Evolutionary conservation across 30 jellyfish, hydroid and myxozoan species (phyloP).

Genomic region (Aurelia aurita complex sp. Pacific): DNA sequence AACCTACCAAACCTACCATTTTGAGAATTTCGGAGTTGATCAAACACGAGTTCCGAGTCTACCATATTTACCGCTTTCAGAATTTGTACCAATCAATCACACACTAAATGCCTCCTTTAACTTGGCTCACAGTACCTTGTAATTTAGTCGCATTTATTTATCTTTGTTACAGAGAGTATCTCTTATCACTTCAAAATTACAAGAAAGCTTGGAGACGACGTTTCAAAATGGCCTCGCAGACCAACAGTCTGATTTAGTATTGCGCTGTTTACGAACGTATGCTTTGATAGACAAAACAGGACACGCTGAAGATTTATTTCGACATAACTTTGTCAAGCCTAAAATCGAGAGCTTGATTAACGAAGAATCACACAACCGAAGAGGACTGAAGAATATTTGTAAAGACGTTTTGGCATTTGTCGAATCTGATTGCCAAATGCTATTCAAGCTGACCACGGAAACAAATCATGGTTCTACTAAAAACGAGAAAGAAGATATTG

Average conservation of each 20-base stretch:
- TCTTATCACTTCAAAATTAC: constrained; percentile 93
- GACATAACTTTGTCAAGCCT: constrained; percentile 78
- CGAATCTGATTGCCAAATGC: constrained; percentile 55
- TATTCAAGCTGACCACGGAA: constrained; percentile 73
- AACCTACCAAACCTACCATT: too few species aligned
- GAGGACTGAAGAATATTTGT: constrained; percentile 69
- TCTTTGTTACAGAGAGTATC: constrained; percentile 75
- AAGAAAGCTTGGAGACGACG: constrained; percentile 85
- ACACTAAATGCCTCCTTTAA: too few species aligned
- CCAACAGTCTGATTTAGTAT: constrained; percentile 56
- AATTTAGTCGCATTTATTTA: too few species aligned
- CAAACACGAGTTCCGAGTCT: too few species aligned
- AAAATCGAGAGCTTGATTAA: constrained; percentile 43
- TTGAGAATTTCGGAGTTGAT: too few species aligned
- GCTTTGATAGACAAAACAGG: constrained; percentile 88
- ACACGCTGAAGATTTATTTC: constrained; percentile 91
- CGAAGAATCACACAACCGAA: constrained; percentile 47
- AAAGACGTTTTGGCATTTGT: constrained; percentile 52
- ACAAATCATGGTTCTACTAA: constrained; percentile 6
- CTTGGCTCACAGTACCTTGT: too few species aligned
- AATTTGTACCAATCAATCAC: too few species aligned
- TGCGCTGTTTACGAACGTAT: constrained; percentile 88
- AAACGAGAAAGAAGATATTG: constrained; percentile 56
- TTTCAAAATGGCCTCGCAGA: constrained; percentile 72
- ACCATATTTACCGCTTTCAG: too few species aligned